Conservation (phyloP, 2,113 vertebrate genomes). For the Emydocephalus ijimae region DNA sequence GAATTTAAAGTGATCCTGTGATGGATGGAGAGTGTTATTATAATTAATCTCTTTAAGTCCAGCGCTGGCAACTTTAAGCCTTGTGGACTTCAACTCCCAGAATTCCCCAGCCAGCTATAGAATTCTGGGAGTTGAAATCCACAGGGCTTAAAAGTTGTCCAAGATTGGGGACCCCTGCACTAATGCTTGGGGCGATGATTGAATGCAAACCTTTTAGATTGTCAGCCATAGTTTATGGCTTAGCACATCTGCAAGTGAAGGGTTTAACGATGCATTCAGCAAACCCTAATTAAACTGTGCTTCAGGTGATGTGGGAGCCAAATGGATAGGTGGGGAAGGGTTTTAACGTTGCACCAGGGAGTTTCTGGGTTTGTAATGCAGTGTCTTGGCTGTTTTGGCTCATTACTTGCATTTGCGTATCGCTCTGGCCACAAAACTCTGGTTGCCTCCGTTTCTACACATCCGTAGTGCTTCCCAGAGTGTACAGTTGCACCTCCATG, state of each 20-base stretch:
- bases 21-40: not conserved
- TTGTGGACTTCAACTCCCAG: not conserved
- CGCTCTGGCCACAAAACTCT: not conserved
- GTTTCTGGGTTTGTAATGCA: not conserved
- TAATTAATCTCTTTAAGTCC: not conserved
- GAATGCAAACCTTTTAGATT: not conserved
- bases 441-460: not conserved
- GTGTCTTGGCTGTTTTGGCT: not conserved
- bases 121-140: not conserved
- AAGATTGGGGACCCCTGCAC: too few species aligned
- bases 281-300: not conserved
- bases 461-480: not conserved
- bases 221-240: not conserved
- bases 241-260: not conserved
- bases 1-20: not conserved
- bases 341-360: not conserved
- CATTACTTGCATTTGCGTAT: not conserved
- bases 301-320: not conserved
- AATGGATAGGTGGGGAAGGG: not conserved
- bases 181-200: not conserved
- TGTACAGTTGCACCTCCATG: not conserved
- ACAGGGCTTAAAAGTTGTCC: not conserved
- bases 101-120: not conserved
- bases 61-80: not conserved
- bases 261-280: not conserved